Evolutionary conservation across 2,888 invertebrate genomes (phyloP).

Genomic region (Amaurobius ferox): DNA sequence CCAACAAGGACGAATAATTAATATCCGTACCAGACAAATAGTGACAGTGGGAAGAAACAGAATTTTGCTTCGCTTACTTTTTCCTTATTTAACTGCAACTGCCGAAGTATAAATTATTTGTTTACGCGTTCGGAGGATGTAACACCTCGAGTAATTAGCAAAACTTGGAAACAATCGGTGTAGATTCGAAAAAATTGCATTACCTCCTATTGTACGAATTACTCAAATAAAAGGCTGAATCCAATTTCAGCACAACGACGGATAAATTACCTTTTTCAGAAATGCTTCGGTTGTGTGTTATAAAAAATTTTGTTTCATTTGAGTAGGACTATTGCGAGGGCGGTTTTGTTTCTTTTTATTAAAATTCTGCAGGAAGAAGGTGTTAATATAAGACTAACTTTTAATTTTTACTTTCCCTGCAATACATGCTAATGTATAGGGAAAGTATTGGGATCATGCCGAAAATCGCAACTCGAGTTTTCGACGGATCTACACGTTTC

Average conservation of each 20-base stretch:
- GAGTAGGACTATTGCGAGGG: too few species aligned
- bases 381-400: too few species aligned
- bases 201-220: constrained; percentile 65
- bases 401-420: too few species aligned
- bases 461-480: too few species aligned
- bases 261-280: constrained; percentile 7
- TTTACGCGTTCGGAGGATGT: constrained; percentile 52
- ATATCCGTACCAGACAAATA: background rate
- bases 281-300: background rate
- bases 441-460: too few species aligned
- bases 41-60: background rate
- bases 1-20: constrained; percentile 2
- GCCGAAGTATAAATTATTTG: constrained; percentile 59
- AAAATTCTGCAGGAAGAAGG: too few species aligned
- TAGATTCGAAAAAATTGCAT: constrained; percentile 33
- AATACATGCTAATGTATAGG: too few species aligned
- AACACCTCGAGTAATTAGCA: constrained; percentile 64
- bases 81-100: background rate
- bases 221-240: background rate
- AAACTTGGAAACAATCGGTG: constrained; percentile 49
- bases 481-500: too few species aligned
- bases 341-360: too few species aligned
- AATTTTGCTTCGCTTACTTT: background rate
- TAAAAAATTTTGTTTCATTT: background rate
- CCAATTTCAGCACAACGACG: background rate